Percentiles rank a stretch among this genome's conserved stretches.
phyloP scores from a whole-genome alignment of 1,140 invertebrate species.

The Euura saliciscinereae region DNA sequence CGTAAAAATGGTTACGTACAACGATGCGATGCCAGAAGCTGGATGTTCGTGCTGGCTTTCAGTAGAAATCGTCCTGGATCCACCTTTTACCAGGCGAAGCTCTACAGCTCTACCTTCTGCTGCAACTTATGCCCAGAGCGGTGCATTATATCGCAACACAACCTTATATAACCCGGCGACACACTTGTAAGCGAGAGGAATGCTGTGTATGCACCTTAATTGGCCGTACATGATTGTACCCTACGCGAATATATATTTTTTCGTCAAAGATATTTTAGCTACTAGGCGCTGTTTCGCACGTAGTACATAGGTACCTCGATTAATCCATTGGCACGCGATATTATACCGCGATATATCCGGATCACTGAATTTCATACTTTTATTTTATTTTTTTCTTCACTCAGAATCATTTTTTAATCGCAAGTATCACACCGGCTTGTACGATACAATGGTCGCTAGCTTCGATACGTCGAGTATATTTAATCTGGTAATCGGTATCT shows the following conservation, averaged over 20 bases:
- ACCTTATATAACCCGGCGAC: conserved; percentile 43
- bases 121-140: conserved; percentile 12
- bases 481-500: not conserved
- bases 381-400: not conserved
- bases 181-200: conserved; percentile 40
- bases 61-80: conserved; percentile 35
- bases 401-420: not conserved
- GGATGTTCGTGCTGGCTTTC: conserved; percentile 19
- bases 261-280: not conserved
- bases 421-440: not conserved
- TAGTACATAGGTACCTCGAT: not conserved
- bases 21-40: no score
- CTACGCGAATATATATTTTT: conserved; percentile 1
- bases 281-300: not conserved
- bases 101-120: conserved; percentile 15
- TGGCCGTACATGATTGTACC: conserved; percentile 25
- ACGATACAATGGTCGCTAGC: not conserved
- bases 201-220: conserved; percentile 40
- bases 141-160: conserved; percentile 22
- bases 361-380: conserved; percentile 15
- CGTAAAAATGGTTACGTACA: conserved; percentile 27
- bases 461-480: not conserved
- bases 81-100: conserved; percentile 19
- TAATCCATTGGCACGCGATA: not conserved
- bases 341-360: not conserved